Evolutionary conservation across 2,797 vertebrate genomes (phyloP).

Genomic region (Lepidocolaptes lacrymiger): DNA sequence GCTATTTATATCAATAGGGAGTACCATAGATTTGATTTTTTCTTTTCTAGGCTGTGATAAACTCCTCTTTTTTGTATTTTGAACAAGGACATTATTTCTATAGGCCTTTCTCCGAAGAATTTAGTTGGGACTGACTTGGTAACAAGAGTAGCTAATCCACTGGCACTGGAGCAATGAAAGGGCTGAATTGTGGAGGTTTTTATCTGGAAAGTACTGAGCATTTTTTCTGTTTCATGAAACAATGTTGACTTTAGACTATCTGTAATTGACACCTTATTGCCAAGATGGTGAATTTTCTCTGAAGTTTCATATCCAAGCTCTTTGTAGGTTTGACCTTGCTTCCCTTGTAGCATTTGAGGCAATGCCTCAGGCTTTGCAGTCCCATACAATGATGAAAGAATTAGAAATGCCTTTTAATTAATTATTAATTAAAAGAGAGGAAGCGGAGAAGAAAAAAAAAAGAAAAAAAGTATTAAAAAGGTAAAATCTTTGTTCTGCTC

Average conservation of each 20-base stretch:
- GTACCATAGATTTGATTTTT: neutral
- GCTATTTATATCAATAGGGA: neutral
- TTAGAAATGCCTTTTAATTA: conserved; percentile 33
- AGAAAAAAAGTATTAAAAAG: neutral
- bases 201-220: neutral
- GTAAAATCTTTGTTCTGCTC: neutral
- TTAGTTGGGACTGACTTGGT: neutral
- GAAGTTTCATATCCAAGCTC: neutral
- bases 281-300: neutral
- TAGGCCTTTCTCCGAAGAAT: neutral
- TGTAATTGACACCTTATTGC: neutral
- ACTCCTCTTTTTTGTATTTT: neutral
- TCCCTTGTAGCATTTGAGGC: neutral
- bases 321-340: neutral
- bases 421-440: conserved; percentile 28
- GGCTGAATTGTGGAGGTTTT: neutral
- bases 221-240: neutral
- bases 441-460: neutral
- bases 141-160: neutral
- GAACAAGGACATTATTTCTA: neutral
- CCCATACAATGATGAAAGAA: neutral
- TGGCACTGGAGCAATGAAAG: neutral
- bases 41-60: neutral
- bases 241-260: neutral
- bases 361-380: conserved; percentile 7